Evolutionary conservation across 2,888 invertebrate species (phyloP).

Genomic region (Asteroscopus sphinx): DNA sequence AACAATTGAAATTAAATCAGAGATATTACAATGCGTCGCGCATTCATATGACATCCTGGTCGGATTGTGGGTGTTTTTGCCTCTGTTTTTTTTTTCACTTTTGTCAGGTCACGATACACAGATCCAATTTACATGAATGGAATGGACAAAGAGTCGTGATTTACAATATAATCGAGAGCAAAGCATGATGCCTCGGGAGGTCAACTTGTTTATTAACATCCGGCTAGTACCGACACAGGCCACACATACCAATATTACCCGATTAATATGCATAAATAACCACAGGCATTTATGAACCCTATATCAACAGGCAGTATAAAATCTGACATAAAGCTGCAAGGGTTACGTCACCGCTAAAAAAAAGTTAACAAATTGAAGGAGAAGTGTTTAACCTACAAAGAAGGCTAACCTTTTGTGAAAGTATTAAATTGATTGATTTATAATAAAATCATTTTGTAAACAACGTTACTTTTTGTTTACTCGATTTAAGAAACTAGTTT

Average conservation of each 20-base stretch:
- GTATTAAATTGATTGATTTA: constrained; percentile 16
- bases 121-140: constrained; percentile 69
- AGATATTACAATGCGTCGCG: too few species aligned
- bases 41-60: too few species aligned
- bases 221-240: constrained; percentile 63
- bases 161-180: constrained; percentile 69
- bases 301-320: constrained; percentile 21
- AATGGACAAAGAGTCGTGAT: constrained; percentile 71
- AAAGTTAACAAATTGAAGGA: constrained; percentile 28
- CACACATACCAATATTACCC: constrained; percentile 22
- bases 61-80: neutral
- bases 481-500: too few species aligned
- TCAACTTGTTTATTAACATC: constrained; percentile 75
- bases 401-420: constrained; percentile 31
- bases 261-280: constrained; percentile 36
- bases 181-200: constrained; percentile 72
- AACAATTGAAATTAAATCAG: too few species aligned
- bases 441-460: too few species aligned
- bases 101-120: constrained; percentile 68
- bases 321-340: constrained; percentile 3
- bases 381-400: constrained; percentile 29
- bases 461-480: too few species aligned
- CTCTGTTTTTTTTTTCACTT: constrained; percentile 51
- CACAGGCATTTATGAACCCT: constrained; percentile 29
- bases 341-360: constrained; percentile 29